These are phyloP conservation scores for Ormyrus pomaceus DNA, from an alignment of 2,888 invertebrate genomes.

Conservation along the genomic window DNA sequence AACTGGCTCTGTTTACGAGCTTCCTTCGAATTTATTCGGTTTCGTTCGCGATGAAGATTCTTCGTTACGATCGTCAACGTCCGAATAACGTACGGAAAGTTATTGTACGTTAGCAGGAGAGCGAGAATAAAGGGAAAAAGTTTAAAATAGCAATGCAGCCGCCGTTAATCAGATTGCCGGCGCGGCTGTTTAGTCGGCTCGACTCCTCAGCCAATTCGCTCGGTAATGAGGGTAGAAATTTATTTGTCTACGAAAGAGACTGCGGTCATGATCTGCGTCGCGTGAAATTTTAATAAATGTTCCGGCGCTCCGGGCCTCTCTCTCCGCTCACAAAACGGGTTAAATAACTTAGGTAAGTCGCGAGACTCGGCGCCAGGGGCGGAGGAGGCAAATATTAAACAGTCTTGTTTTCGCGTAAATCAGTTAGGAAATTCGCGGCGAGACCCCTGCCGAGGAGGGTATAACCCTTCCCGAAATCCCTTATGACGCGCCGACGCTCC, in stretches of 20 bases:
- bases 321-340: slow-evolving; percentile 54
- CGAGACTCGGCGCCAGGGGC: slow-evolving; percentile 68
- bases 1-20: too few relatives aligned
- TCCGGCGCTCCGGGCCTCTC: slow-evolving; percentile 43
- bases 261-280: slow-evolving; percentile 54
- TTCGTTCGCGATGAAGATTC: too few relatives aligned
- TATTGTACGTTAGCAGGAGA: too few relatives aligned
- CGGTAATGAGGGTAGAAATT: slow-evolving; percentile 51
- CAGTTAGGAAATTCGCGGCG: slow-evolving; percentile 71
- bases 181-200: too few relatives aligned
- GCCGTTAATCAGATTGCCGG: too few relatives aligned
- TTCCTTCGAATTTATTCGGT: too few relatives aligned
- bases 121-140: too few relatives aligned
- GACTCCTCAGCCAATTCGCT: slow-evolving; percentile 7
- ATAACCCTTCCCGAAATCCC: slow-evolving; percentile 66
- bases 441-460: slow-evolving; percentile 59
- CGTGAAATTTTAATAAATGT: slow-evolving; percentile 65
- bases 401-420: slow-evolving; percentile 75
- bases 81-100: too few relatives aligned
- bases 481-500: slow-evolving; percentile 51
- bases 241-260: slow-evolving; percentile 49
- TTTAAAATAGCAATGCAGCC: too few relatives aligned
- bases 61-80: too few relatives aligned
- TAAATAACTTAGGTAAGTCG: slow-evolving; percentile 64
- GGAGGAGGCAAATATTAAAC: slow-evolving; percentile 70